Evolutionary conservation across 2,888 invertebrate genomes (phyloP), one percentile per base, ranked within the genome.

Genomic region (Drosophila leonis): DNA sequence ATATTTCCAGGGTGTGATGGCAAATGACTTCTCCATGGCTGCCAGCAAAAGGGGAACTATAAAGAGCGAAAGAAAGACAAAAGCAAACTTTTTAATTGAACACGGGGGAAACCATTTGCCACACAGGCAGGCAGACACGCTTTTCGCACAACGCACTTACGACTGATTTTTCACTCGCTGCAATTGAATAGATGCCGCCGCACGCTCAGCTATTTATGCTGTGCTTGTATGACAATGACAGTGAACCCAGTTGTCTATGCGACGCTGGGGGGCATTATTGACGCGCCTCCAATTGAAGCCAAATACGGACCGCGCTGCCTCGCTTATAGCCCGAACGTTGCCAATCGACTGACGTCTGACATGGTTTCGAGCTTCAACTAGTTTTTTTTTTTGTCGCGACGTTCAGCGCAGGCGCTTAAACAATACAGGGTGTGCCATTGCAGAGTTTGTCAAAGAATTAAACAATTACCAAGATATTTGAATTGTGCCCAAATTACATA

Each of bases 1-100:
- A 78, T 91, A 91, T 71, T 92, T 92, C 91, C 91, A 91, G 63
- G 90, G 82, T 29, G 84, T 75, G 55, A 82, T 80, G n/a, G 88
- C 77, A 62, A 92, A 86, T 20, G 90, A 84, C 78, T 91, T 80
- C 72, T 92, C 90, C 92, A 91, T 91, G 68, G 67, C 37, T 71
- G 60, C 39, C 56, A 33, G 18, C 33, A 49, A n/a, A n/a, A 24
- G 31, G 12, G 48, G 41, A 77, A 37, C 78, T 65, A n/a, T 12
- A 29, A 41, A 39, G 10, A 39, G 10, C 33, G 0, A 49, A 24
- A 0, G 49, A 12, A 2, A 29, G 15, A 24, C 18, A 15, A 39
- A 41, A 15, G 24, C 2, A 57, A 49, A 49, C 12, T n/a, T 24
- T 27, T 7, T 51, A 44, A 49, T 31, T 48, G 42, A 37, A 15